Evolutionary conservation across 2,888 invertebrate species (phyloP).

Genomic region (Eupsilia transversa): DNA sequence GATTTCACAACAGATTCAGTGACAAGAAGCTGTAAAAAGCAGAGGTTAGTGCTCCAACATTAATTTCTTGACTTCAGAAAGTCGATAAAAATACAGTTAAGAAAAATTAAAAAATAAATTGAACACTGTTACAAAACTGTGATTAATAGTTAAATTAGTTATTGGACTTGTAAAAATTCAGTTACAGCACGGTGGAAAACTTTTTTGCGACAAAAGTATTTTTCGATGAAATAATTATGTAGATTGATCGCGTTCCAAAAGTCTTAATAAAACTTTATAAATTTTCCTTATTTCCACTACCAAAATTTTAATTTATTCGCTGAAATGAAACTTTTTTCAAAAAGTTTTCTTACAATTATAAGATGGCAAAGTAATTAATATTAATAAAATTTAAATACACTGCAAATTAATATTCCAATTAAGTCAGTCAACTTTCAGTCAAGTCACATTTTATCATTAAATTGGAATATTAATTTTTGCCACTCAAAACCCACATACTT

Average conservation of each 20-base stretch:
- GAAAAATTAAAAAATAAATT: background rate
- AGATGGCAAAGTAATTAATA: too few relatives aligned
- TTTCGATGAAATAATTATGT: conserved; percentile 10
- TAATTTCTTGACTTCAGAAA: background rate
- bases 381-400: too few relatives aligned
- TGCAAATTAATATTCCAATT: too few relatives aligned
- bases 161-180: background rate
- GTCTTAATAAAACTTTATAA: background rate
- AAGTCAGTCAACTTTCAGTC: too few relatives aligned
- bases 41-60: too few relatives aligned
- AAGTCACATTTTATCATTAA: background rate
- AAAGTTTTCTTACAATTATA: background rate
- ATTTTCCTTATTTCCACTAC: background rate
- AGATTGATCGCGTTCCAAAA: background rate
- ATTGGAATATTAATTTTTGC: too few relatives aligned
- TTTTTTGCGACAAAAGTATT: background rate
- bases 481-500: background rate
- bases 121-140: background rate
- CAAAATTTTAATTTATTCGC: background rate
- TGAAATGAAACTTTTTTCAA: background rate
- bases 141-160: background rate
- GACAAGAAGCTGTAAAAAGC: background rate
- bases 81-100: background rate
- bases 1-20: background rate
- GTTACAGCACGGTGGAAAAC: background rate